Percentiles rank a stretch among this genome's conserved stretches.
These are phyloP conservation scores for Peromyscus eremicus DNA, from an alignment of 2,797 vertebrate species.

Conservation along the genomic window DNA sequence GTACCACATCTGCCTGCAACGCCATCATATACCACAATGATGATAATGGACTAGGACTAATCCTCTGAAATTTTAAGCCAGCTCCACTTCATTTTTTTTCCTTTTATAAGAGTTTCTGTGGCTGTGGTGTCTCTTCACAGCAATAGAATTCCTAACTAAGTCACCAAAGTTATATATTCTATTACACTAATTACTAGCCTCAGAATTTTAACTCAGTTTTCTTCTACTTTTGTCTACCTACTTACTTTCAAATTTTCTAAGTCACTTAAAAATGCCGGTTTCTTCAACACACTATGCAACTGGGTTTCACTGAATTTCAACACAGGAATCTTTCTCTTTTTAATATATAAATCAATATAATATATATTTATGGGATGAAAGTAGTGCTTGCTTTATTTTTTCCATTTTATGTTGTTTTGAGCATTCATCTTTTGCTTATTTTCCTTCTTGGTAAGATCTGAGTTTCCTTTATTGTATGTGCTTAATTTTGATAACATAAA, in stretches of 20 bases:
- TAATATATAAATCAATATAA: neutral
- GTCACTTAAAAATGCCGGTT: neutral
- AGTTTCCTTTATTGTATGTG: neutral
- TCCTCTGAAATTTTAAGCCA: neutral
- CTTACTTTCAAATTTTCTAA: neutral
- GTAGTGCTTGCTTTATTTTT: neutral
- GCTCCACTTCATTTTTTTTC: neutral
- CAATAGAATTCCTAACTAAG: neutral
- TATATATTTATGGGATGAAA: constrained; percentile 2
- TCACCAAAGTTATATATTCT: neutral
- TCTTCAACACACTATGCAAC: neutral
- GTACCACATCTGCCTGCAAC: neutral
- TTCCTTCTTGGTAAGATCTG: neutral
- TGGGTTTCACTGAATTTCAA: neutral
- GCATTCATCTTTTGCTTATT: neutral
- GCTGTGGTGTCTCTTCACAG: neutral
- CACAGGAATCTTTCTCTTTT: neutral
- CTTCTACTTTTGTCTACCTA: neutral
- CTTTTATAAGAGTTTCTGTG: neutral
- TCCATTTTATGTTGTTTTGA: neutral
- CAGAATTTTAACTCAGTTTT: neutral
- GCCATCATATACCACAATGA: neutral
- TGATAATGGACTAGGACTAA: neutral
- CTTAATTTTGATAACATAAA: constrained; percentile 37
- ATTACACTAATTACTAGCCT: neutral